Evolutionary conservation across 2,797 vertebrate genomes (phyloP).

Genomic region (Clarias laeviceps): DNA sequence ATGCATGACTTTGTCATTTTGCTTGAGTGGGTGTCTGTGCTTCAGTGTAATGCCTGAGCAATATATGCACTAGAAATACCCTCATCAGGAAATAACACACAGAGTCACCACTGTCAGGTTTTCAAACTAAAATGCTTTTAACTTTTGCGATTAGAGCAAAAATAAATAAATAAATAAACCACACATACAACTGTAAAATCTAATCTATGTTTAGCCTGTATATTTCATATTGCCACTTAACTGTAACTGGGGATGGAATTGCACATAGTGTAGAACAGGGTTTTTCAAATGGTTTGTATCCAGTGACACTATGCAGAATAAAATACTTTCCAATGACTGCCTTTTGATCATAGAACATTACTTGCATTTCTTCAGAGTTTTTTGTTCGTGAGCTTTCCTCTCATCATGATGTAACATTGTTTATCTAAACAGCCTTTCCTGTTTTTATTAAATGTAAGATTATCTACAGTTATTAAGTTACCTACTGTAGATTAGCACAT

Average conservation of each 20-base stretch:
- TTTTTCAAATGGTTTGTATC: not conserved
- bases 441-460: not conserved
- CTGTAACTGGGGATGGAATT: not conserved
- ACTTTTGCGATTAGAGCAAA: not conserved
- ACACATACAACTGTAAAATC: not conserved
- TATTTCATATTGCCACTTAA: not conserved
- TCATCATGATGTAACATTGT: not conserved
- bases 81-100: not conserved
- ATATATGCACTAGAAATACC: not conserved
- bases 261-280: not conserved
- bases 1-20: slow-evolving; percentile 23
- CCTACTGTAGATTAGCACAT: not conserved
- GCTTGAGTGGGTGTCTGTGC: slow-evolving; percentile 47
- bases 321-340: not conserved
- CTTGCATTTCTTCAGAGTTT: not conserved
- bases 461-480: not conserved
- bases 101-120: not conserved
- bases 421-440: not conserved
- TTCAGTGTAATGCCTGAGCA: slow-evolving; percentile 41
- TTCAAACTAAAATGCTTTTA: not conserved
- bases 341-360: not conserved
- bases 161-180: no score
- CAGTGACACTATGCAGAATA: not conserved
- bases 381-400: not conserved
- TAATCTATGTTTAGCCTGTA: not conserved